Percentiles rank a stretch among this genome's conserved stretches.
Evolutionary conservation across 1,140 invertebrate genomes (phyloP).

Genomic region (Papilio machaon): DNA sequence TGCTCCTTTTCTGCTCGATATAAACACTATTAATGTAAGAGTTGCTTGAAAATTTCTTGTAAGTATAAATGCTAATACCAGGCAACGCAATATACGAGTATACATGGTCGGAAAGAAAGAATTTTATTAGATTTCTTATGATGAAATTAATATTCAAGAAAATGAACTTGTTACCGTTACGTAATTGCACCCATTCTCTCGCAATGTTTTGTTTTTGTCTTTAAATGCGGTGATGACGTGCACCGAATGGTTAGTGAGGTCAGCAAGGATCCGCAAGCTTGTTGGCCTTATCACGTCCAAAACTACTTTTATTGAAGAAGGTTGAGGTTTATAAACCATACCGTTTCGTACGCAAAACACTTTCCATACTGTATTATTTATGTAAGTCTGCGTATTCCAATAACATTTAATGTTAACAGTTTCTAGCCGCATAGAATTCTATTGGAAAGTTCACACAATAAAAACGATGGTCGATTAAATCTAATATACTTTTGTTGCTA

Average conservation of each 20-base stretch:
- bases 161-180: neutral
- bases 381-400: neutral
- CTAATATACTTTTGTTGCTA: slow-evolving; percentile 18
- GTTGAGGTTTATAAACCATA: slow-evolving; percentile 34
- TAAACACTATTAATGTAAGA: neutral
- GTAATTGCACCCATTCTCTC: neutral
- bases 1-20: neutral
- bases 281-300: slow-evolving; percentile 36
- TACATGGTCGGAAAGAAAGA: too few relatives aligned
- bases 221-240: slow-evolving; percentile 26
- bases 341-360: neutral
- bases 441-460: slow-evolving; percentile 26
- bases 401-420: slow-evolving; percentile 15
- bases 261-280: slow-evolving; percentile 19
- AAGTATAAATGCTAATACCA: too few relatives aligned
- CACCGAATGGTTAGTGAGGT: slow-evolving; percentile 8
- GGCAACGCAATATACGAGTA: too few relatives aligned
- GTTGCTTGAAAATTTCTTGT: too few relatives aligned
- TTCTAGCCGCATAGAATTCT: neutral
- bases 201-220: slow-evolving; percentile 2
- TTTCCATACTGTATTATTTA: neutral
- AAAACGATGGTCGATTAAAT: slow-evolving; percentile 16
- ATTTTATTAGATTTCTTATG: too few relatives aligned
- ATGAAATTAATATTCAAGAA: too few relatives aligned
- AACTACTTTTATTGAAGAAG: slow-evolving; percentile 37